Conservation (phyloP, 2,797 vertebrate species). For the Pristis pectinata region DNA sequence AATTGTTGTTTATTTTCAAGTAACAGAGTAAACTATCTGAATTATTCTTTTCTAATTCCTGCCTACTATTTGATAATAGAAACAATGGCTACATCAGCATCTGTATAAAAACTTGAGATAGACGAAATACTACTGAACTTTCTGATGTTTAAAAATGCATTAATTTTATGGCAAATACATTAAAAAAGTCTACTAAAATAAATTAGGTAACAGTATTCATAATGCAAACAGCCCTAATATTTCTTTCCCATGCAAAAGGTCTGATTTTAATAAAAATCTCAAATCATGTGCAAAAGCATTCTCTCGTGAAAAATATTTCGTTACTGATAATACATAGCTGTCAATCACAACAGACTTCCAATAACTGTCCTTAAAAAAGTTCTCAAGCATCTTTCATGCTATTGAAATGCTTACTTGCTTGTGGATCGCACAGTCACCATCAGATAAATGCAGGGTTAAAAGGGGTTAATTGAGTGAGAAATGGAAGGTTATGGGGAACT, state of each 20-base stretch:
- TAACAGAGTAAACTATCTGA: background rate
- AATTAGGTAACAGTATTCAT: too few species aligned
- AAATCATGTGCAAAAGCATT: background rate
- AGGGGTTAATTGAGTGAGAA: too few species aligned
- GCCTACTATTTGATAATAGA: background rate
- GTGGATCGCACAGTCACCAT: too few species aligned
- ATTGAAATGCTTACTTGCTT: too few species aligned
- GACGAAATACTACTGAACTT: background rate
- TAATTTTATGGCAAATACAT: too few species aligned
- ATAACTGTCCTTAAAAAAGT: background rate
- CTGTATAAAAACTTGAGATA: background rate
- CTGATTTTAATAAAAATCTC: background rate
- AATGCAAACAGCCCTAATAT: too few species aligned
- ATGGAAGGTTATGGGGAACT: too few species aligned
- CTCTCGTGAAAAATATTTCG: background rate
- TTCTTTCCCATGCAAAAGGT: too few species aligned
- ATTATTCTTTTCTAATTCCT: background rate
- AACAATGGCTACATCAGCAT: too few species aligned
- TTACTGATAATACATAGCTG: background rate
- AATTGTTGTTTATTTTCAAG: background rate
- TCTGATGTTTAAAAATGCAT: too few species aligned
- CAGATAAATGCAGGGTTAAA: too few species aligned
- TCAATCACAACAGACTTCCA: background rate
- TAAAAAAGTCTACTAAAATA: too few species aligned
- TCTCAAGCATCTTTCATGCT: background rate